phyloP scores from a whole-genome alignment of 2,888 invertebrate species.

The Arrhopalites spinosus region DNA sequence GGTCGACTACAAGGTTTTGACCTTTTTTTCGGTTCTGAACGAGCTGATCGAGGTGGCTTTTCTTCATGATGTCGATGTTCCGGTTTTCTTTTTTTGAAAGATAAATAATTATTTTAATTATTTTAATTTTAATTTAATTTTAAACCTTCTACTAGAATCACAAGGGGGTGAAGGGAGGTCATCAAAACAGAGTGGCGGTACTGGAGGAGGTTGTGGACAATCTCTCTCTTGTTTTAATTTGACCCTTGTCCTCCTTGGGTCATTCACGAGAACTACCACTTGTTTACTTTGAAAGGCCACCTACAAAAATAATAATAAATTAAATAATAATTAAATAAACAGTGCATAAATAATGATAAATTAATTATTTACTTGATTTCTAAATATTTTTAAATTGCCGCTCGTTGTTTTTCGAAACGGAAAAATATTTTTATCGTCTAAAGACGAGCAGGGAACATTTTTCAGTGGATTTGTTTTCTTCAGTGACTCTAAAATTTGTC shows the following conservation, averaged over 20 bases:
- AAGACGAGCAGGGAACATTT: no score
- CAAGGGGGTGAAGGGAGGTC: conserved; percentile 4
- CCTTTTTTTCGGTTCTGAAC: no score
- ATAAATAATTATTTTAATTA: neutral
- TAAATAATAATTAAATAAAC: neutral
- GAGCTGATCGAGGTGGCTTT: no score
- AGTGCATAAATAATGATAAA: neutral
- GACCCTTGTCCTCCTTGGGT: conserved; percentile 36
- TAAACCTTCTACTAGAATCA: neutral
- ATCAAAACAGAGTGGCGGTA: neutral
- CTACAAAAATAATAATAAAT: conserved; percentile 26
- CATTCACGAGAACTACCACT: conserved; percentile 44
- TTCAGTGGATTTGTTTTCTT: neutral
- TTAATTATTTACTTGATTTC: conserved; percentile 22
- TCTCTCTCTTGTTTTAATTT: conserved; percentile 22
- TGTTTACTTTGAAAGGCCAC: conserved; percentile 47
- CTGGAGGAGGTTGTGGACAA: neutral
- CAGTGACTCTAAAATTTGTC: neutral
- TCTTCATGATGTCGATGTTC: no score
- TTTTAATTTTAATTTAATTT: neutral
- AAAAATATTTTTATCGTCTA: conserved; percentile 4
- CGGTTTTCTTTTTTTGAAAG: neutral
- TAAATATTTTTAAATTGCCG: conserved; percentile 44
- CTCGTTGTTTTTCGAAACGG: conserved; percentile 36
- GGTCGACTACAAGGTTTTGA: neutral